Conservation (phyloP, 2,888 invertebrate genomes). For the Ennomos erosarius region DNA sequence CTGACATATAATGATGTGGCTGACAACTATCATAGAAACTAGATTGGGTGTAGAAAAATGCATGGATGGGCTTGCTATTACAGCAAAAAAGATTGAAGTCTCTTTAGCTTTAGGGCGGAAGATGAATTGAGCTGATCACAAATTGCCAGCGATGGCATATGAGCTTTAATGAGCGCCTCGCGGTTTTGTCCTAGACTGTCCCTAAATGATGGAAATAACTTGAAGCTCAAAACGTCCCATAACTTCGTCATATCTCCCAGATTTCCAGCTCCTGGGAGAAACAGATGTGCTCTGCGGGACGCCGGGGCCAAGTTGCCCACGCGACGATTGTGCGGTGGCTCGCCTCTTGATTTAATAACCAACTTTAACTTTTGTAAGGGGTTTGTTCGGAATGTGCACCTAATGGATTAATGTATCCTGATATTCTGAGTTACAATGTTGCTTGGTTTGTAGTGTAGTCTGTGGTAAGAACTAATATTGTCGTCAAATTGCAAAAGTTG, state of each 20-base stretch:
- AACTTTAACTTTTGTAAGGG: conserved; percentile 39
- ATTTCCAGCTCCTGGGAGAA: conserved; percentile 33
- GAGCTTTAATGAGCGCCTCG: too few relatives aligned
- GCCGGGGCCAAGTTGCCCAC: conserved; percentile 57
- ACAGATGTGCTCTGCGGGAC: conserved; percentile 69
- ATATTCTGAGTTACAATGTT: conserved; percentile 22
- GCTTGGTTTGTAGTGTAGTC: conserved; percentile 14
- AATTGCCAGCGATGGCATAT: too few relatives aligned
- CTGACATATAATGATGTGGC: too few relatives aligned
- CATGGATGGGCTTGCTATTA: too few relatives aligned
- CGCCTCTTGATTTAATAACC: conserved; percentile 43
- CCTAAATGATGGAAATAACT: not conserved
- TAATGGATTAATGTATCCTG: conserved; percentile 19
- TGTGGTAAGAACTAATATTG: conserved; percentile 7
- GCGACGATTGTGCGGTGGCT: conserved; percentile 47
- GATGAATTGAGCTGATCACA: too few relatives aligned
- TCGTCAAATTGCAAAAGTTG: not conserved
- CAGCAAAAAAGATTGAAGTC: too few relatives aligned
- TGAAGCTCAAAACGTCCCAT: not conserved
- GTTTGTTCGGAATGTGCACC: conserved; percentile 23
- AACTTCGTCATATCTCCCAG: conserved; percentile 1
- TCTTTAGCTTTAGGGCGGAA: too few relatives aligned
- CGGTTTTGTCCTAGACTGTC: not conserved
- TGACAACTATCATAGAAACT: too few relatives aligned
- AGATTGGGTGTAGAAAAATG: too few relatives aligned